phyloP scores from a whole-genome alignment of 1,140 invertebrate species.

The Drosophila lacteicornis region DNA sequence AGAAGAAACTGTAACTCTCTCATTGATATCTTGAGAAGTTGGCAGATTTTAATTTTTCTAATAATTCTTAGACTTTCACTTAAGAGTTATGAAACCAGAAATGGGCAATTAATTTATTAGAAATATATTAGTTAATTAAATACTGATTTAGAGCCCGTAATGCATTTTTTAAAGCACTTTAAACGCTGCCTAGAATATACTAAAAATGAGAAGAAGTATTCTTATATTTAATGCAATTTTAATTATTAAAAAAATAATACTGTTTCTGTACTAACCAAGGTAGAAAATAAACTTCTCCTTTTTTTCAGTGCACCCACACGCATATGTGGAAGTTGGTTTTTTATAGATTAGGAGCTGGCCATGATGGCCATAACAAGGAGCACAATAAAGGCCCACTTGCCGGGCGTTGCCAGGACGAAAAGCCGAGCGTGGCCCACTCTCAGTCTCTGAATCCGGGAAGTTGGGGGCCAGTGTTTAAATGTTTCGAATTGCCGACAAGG shows the following conservation, averaged over 20 bases:
- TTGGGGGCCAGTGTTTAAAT: conserved; percentile 66
- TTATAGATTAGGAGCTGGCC: conserved; percentile 75
- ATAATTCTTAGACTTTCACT: neutral
- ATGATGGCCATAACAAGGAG: conserved; percentile 68
- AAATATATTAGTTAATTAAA: neutral
- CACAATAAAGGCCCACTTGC: conserved; percentile 55
- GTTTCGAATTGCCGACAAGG: conserved; percentile 81
- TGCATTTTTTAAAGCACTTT: neutral
- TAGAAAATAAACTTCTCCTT: too few relatives aligned
- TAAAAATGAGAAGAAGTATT: too few relatives aligned
- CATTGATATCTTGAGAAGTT: neutral
- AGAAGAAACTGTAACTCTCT: neutral
- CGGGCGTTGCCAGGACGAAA: conserved; percentile 37
- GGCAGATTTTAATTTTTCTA: neutral
- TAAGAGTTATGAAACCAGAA: neutral
- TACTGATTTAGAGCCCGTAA: too few relatives aligned
- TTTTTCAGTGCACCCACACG: conserved; percentile 24
- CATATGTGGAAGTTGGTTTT: conserved; percentile 53
- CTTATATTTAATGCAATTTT: too few relatives aligned
- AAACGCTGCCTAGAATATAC: too few relatives aligned
- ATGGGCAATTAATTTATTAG: too few relatives aligned
- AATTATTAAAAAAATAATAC: too few relatives aligned
- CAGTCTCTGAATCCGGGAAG: conserved; percentile 21
- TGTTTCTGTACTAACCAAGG: too few relatives aligned
- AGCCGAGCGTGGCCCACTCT: conserved; percentile 28